These are phyloP conservation scores for Drosophila willistoni DNA, from an alignment of 1,140 invertebrate species.

Conservation along the genomic window DNA sequence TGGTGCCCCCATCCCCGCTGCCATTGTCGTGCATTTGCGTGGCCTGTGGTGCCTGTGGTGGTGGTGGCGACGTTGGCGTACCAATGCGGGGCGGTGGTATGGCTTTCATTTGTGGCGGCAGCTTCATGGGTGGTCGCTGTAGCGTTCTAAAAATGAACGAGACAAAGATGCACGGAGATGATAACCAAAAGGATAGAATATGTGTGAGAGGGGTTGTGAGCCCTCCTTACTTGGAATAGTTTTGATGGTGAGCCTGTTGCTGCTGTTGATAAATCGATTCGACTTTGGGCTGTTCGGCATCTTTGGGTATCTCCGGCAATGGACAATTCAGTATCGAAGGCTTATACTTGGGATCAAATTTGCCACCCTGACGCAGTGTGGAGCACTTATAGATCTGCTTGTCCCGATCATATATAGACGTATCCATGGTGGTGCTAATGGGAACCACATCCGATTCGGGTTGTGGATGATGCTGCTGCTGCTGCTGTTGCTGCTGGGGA, in stretches of 20 bases:
- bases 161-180: neutral
- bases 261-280: constrained; percentile 76
- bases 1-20: constrained; percentile 5
- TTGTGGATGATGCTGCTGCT: constrained; percentile 58
- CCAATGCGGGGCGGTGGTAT: constrained; percentile 82
- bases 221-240: constrained; percentile 79
- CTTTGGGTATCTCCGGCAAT: constrained; percentile 82
- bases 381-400: constrained; percentile 83
- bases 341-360: constrained; percentile 82
- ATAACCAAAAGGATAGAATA: neutral
- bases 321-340: constrained; percentile 82
- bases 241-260: constrained; percentile 64
- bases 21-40: constrained; percentile 40
- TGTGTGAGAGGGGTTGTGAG: neutral
- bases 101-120: constrained; percentile 82
- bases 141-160: constrained; percentile 61
- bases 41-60: constrained; percentile 46
- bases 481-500: constrained; percentile 48
- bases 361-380: constrained; percentile 79
- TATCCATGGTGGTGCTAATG: constrained; percentile 72
- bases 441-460: constrained; percentile 59
- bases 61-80: constrained; percentile 77
- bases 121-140: constrained; percentile 80
- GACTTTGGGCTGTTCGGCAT: constrained; percentile 75
- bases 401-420: constrained; percentile 79